These are phyloP conservation scores for Lepidocyrtinus sp. DNA, from an alignment of 2,888 invertebrate genomes.

Conservation along the genomic window DNA sequence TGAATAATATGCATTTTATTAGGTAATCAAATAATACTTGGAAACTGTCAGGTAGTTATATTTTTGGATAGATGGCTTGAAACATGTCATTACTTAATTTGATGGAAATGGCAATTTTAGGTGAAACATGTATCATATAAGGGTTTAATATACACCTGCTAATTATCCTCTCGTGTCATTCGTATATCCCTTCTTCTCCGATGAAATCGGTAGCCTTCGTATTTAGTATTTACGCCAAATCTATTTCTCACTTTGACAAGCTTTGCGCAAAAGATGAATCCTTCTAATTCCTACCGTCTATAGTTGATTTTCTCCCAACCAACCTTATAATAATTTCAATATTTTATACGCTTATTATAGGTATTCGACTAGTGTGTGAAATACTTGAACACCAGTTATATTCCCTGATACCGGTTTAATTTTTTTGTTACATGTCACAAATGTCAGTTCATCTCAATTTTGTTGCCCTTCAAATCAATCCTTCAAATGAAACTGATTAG, in stretches of 20 bases:
- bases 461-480: too few species aligned
- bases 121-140: too few species aligned
- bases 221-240: too few species aligned
- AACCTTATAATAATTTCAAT: not conserved
- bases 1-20: not conserved
- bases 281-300: too few species aligned
- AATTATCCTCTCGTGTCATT: conserved; percentile 48
- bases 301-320: too few species aligned
- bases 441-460: too few species aligned
- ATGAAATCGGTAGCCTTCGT: too few species aligned
- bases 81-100: conserved; percentile 34
- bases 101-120: conserved; percentile 18
- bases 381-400: too few species aligned
- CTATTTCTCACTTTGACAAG: not conserved
- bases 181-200: too few species aligned
- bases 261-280: not conserved
- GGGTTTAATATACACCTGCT: conserved; percentile 42
- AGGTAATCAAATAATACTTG: conserved; percentile 15
- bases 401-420: too few species aligned
- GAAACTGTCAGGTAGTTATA: conserved; percentile 18
- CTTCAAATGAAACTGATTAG: too few species aligned
- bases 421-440: too few species aligned
- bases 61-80: not conserved
- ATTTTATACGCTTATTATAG: not conserved
- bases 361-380: not conserved